These are phyloP conservation scores for Erebia palarica DNA, from an alignment of 2,888 invertebrate species.

Conservation along the genomic window DNA sequence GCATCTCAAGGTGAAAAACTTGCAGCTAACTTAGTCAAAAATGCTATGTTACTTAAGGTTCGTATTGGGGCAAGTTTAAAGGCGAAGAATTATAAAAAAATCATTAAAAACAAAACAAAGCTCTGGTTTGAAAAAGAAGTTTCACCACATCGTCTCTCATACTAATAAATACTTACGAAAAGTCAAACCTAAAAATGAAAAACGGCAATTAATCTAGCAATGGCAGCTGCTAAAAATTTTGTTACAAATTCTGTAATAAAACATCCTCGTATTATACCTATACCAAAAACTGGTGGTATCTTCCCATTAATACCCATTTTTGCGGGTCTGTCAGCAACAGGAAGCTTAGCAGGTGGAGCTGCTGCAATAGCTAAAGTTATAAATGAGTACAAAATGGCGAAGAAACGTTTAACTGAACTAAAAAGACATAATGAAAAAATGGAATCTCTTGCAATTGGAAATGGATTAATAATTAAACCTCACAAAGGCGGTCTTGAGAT, in stretches of 20 bases:
- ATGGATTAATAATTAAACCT: background rate
- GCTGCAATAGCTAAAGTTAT: background rate
- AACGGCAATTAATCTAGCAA: background rate
- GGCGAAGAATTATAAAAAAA: too few relatives aligned
- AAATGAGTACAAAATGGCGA: background rate
- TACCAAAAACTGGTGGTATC: background rate
- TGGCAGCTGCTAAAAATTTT: background rate
- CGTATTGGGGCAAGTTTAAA: too few relatives aligned
- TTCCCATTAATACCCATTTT: background rate
- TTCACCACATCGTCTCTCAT: too few relatives aligned
- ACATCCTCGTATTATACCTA: background rate
- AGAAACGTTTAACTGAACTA: background rate
- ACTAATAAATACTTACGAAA: too few relatives aligned
- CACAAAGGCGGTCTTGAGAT: background rate
- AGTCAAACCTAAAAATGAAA: too few relatives aligned
- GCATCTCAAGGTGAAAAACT: too few relatives aligned
- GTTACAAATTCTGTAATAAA: background rate
- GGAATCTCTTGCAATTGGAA: background rate
- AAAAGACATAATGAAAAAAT: slow-evolving; percentile 4
- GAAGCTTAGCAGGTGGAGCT: background rate
- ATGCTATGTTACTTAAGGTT: too few relatives aligned
- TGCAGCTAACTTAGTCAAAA: too few relatives aligned
- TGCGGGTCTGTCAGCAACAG: slow-evolving; percentile 1
- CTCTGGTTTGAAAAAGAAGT: too few relatives aligned
- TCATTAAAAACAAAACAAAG: too few relatives aligned